phyloP scores from a whole-genome alignment of 2,797 vertebrate species.

The Monodelphis domestica region DNA sequence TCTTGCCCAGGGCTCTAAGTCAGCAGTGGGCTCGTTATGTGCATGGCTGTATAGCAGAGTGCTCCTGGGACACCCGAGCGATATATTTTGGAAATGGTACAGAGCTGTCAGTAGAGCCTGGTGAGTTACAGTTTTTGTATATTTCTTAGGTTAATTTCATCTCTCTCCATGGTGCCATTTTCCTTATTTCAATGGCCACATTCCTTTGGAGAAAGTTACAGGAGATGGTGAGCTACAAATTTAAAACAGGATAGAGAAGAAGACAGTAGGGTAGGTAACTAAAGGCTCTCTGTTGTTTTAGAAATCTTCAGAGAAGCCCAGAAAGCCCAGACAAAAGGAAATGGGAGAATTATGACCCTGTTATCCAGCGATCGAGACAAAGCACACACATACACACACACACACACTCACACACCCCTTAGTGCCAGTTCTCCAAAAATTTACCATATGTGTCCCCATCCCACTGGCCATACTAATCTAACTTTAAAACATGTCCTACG shows the following conservation, averaged over 20 bases:
- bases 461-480: slow-evolving; percentile 7
- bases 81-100: slow-evolving; percentile 73
- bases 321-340: neutral
- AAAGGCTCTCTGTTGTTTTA: slow-evolving; percentile 22
- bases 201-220: neutral
- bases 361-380: neutral
- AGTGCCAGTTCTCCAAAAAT: slow-evolving; percentile 11
- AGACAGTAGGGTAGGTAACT: neutral
- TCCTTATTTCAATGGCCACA: neutral
- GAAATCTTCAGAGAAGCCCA: slow-evolving; percentile 31
- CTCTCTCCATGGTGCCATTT: neutral
- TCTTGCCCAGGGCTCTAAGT: slow-evolving; percentile 1
- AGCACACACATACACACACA: neutral
- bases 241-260: neutral
- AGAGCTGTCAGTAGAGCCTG: slow-evolving; percentile 68
- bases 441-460: neutral
- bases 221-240: neutral
- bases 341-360: neutral
- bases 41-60: slow-evolving; percentile 35
- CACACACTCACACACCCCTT: neutral
- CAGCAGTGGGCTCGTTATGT: slow-evolving; percentile 20
- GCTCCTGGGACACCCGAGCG: slow-evolving; percentile 67
- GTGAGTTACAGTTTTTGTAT: slow-evolving; percentile 42
- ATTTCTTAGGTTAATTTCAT: slow-evolving; percentile 47
- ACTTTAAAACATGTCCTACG: neutral